Evolutionary conservation across 2,797 vertebrate species (phyloP).

Genomic region (Eulemur rubriventer): DNA sequence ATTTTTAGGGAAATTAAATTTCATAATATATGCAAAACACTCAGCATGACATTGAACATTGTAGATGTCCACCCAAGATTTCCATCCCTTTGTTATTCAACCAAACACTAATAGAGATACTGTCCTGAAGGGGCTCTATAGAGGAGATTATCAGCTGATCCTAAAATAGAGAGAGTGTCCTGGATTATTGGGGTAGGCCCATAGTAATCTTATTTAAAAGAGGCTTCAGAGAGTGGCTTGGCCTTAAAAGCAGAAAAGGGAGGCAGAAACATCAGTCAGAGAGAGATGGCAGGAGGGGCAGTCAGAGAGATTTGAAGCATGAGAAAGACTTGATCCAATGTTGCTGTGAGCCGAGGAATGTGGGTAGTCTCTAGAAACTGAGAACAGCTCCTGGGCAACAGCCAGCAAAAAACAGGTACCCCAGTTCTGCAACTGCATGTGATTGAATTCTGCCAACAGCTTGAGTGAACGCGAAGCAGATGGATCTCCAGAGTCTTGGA

Average conservation of each 20-base stretch:
- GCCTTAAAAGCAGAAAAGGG: background rate
- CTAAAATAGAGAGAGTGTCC: background rate
- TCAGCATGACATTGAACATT: background rate
- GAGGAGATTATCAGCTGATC: background rate
- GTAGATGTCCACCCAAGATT: background rate
- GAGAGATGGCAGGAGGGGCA: background rate
- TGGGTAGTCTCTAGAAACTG: background rate
- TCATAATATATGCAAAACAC: background rate
- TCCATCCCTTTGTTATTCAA: background rate
- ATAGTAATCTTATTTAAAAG: background rate
- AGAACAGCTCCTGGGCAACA: background rate
- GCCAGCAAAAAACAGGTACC: background rate
- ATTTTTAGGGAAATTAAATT: constrained; percentile 19
- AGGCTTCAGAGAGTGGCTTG: too few species aligned
- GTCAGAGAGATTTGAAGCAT: background rate
- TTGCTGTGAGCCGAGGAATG: background rate
- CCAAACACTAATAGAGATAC: background rate
- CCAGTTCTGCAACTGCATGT: rapidly evolving
- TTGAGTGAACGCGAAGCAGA: background rate
- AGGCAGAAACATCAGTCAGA: background rate
- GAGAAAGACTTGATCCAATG: background rate
- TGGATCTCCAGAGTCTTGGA: background rate
- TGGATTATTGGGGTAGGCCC: background rate
- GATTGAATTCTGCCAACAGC: background rate
- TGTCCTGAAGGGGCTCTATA: background rate